These are phyloP conservation scores for Leptinotarsa rubiginosa DNA, from an alignment of 2,888 invertebrate genomes.

Conservation along the genomic window DNA sequence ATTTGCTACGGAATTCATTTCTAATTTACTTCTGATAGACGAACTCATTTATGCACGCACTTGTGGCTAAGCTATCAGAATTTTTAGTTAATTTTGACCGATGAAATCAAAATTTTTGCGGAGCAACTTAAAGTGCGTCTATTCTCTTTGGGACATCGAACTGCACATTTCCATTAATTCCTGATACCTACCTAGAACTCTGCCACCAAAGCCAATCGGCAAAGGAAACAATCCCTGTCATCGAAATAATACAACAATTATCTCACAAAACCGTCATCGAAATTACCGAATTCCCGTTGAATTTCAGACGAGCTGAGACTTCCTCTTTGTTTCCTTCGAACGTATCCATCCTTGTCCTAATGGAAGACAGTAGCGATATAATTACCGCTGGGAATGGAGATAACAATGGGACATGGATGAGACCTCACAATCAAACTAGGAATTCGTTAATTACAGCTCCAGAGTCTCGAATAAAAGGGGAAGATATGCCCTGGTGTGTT, in stretches of 20 bases:
- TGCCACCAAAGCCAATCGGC: background rate
- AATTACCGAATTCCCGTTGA: background rate
- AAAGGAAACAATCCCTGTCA: background rate
- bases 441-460: slow-evolving; percentile 54
- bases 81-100: too few species aligned
- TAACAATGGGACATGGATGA: slow-evolving; percentile 42
- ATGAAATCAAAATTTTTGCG: too few species aligned
- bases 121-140: too few species aligned
- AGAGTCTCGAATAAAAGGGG: background rate
- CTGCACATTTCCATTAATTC: too few species aligned
- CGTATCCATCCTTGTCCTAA: background rate
- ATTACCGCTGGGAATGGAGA: slow-evolving; percentile 36
- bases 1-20: too few species aligned
- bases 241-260: slow-evolving; percentile 10
- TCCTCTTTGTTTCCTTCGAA: slow-evolving; percentile 1
- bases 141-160: too few species aligned
- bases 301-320: background rate
- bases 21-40: too few species aligned
- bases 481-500: background rate
- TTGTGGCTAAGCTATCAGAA: too few species aligned
- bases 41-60: too few species aligned
- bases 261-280: background rate
- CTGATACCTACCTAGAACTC: too few species aligned
- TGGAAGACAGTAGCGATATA: slow-evolving; percentile 26
- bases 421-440: slow-evolving; percentile 47